Percentiles rank a stretch among this genome's conserved stretches.
These are phyloP conservation scores for Isichthys henryi DNA, from an alignment of 2,113 vertebrate species.

Conservation along the genomic window DNA sequence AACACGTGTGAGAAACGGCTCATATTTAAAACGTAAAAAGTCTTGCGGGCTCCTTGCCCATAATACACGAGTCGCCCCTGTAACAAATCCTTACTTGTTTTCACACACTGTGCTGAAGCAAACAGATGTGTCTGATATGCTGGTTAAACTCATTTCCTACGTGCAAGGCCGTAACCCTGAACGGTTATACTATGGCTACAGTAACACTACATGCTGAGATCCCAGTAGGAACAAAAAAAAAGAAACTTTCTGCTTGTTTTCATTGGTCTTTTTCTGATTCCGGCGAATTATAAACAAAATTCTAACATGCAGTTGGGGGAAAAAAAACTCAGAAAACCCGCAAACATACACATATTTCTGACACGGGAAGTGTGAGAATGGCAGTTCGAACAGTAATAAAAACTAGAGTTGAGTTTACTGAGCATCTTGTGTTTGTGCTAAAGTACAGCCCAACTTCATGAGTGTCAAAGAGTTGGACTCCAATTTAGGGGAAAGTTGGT, in stretches of 20 bases:
- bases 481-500: slow-evolving; percentile 13
- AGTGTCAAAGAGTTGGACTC: slow-evolving; percentile 8
- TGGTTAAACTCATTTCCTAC: neutral
- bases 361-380: neutral
- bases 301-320: neutral
- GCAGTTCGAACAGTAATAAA: neutral
- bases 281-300: neutral
- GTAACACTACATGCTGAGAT: neutral
- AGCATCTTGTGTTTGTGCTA: neutral
- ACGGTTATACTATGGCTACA: neutral
- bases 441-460: neutral
- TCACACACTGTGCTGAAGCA: slow-evolving; percentile 58
- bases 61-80: slow-evolving; percentile 56
- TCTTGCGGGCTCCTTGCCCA: slow-evolving; percentile 57
- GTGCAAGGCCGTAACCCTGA: neutral
- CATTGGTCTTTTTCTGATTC: neutral
- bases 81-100: slow-evolving; percentile 63
- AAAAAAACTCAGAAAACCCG: neutral
- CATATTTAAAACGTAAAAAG: neutral
- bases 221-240: neutral
- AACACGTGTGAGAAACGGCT: slow-evolving; percentile 29
- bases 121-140: slow-evolving; percentile 58
- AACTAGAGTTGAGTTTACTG: neutral
- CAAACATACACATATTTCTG: neutral
- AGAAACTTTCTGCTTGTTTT: neutral